Evolutionary conservation across 2,113 vertebrate species (phyloP), one percentile per base, ranked within the genome.

Genomic region (Zosterops borbonicus): DNA sequence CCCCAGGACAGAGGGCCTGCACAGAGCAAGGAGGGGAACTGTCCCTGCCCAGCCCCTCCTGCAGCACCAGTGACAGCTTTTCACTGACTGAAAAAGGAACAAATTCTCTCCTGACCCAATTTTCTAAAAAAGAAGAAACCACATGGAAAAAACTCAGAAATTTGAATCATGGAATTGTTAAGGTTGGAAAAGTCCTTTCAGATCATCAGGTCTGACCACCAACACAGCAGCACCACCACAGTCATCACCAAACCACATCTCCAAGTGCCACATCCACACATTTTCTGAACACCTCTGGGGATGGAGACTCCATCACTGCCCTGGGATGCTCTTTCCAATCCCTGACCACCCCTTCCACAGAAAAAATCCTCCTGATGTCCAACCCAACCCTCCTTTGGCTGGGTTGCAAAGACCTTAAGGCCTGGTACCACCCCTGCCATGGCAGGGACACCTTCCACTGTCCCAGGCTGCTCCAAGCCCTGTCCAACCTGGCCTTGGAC

Each of bases 401-500:
- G 69, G 69, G 50, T 9, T 55, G 39, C 52, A 27, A n/a, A 33
- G 70, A n/a, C 29, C 50, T 27, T 8, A 9, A 27, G 18, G 70
- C 24, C 18, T 31, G 31, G 35, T 17, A 4, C 41, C 82, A 39
- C 28, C 9, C 11, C 27, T 50, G 29, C 19, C 37, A 24, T 5
- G 31, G 37, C 67, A 83, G 46, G 37, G 56, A 74, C 49, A 84
- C 41, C 19, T 39, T 0, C 44, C 52, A 67, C 21, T 22, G 0
- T 6, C 25, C 31, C 44, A 67, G 24, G 9, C 0, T 15, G 60
- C 35, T 76, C 31, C 78, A 27, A 47, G 17, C 21, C n/a, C n/a
- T 0, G 0, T 47, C 63, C 35, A 59, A 1, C 8, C 65, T 42
- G 46, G 31, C 37, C 14, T 27, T 8, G 62, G 71, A 0, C 31